Evolutionary conservation across 2,888 invertebrate species (phyloP).

Genomic region (Hecatera dysodea): DNA sequence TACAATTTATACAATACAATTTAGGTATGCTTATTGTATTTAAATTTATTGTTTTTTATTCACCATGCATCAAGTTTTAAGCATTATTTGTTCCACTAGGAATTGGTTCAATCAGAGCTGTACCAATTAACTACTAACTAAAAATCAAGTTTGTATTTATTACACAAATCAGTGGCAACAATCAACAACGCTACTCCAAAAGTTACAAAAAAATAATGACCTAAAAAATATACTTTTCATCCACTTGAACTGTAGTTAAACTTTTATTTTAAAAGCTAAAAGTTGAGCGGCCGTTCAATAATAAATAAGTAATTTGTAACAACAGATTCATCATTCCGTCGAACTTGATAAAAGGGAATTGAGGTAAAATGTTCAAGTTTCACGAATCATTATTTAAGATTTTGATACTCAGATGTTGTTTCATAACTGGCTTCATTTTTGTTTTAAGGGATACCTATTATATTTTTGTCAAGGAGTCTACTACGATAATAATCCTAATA

Average conservation of each 20-base stretch:
- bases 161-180: neutral
- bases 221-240: neutral
- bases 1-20: neutral
- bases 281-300: neutral
- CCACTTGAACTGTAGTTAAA: neutral
- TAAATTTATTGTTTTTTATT: no score
- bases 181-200: neutral
- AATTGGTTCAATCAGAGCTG: no score
- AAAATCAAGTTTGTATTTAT: no score
- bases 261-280: conserved; percentile 11
- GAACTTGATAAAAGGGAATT: conserved; percentile 1
- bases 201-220: neutral
- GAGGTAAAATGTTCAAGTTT: conserved; percentile 11
- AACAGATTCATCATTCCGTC: conserved; percentile 17
- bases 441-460: neutral
- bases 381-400: neutral
- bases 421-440: neutral
- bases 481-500: no score
- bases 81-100: no score
- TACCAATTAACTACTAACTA: no score
- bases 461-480: neutral
- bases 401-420: neutral
- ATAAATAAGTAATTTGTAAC: conserved; percentile 8
- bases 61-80: no score
- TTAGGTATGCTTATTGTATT: no score